Base-by-base conservation (phyloP, 2,888 invertebrate genomes). In the Gymnoscelis rufifasciata region DNA sequence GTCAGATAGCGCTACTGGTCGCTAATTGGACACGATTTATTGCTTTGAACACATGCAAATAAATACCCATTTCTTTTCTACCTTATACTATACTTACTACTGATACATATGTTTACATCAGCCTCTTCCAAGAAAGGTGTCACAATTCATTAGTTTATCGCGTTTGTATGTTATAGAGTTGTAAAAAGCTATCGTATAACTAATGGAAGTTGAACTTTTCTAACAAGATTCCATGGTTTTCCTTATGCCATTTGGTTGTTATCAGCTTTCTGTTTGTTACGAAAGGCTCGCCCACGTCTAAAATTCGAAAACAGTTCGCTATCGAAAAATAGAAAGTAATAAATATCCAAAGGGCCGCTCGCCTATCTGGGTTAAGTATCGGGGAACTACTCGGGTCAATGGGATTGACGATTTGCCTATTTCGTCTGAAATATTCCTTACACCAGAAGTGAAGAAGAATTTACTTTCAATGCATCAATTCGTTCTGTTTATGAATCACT, bases 281-380 rank as follows among this genome's bases (percentile, higher is more conserved):
- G 67, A 67, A 80, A 78, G 76, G 62, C 62, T 74, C 87, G 81
- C 87, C 87, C 83, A 87, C 87, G 71, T 67, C 64, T 65, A 66
- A 80, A 77, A 73, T 75, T 75, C 71, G 64, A 72, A 74, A 70
- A 70, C 68, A 73, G 74, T 78, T 75, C 68, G 73, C 78, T 77
- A 81, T 83, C 78, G 78, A 84, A 86, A 87, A 83, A 84, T 87
- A 87, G 87, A 88, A 88, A 88, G 87, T 80, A 74, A 80, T 77
- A 74, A 78, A 80, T 84, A 71, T 66, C 66, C 59, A 58, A 80
- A 80, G 83, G 82, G 80, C 83, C 75, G 78, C 83, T 83, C 82
- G 83, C 78, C 74, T 73, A 81, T 78, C 76, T 83, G 59, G 83
- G 83, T 80, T 79, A 76, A 72, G 68, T 64, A 57, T 56, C 57